phyloP scores from a whole-genome alignment of 2,888 invertebrate genomes.

The Phalera bucephala region DNA sequence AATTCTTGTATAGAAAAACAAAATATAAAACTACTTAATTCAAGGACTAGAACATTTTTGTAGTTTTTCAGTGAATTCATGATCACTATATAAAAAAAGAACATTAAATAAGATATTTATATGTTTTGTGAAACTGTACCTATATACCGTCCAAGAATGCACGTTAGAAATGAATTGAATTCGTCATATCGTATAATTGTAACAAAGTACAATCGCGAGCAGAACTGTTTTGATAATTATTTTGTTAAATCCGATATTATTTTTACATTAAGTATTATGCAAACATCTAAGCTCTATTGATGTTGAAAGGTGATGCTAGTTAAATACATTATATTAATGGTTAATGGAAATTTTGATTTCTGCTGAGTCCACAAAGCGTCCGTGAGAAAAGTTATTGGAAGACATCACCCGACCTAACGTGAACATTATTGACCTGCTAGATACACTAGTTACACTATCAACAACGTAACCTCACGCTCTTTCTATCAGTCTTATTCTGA shows the following conservation, averaged over 20 bases:
- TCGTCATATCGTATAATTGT: no score
- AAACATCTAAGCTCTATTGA: no score
- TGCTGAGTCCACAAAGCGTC: background rate
- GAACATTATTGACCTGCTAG: slow-evolving; percentile 22
- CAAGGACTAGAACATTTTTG: background rate
- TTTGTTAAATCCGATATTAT: background rate
- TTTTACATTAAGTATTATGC: no score
- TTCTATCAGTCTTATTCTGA: slow-evolving; percentile 51
- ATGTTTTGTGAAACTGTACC: no score
- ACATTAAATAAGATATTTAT: no score
- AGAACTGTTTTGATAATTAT: background rate
- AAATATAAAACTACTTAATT: background rate
- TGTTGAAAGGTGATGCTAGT: no score
- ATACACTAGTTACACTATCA: slow-evolving; percentile 14
- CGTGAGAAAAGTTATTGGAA: slow-evolving; percentile 38
- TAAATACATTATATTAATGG: no score
- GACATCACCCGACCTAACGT: slow-evolving; percentile 43
- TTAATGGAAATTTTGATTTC: no score
- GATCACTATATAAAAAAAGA: no score
- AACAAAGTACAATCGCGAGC: background rate
- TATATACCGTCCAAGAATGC: no score
- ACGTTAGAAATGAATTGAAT: no score
- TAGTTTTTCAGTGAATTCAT: no score
- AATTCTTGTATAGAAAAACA: background rate
- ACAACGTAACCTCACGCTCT: slow-evolving; percentile 22